phyloP scores from a whole-genome alignment of 2,888 invertebrate species.

The Phymatocera aterrima region DNA sequence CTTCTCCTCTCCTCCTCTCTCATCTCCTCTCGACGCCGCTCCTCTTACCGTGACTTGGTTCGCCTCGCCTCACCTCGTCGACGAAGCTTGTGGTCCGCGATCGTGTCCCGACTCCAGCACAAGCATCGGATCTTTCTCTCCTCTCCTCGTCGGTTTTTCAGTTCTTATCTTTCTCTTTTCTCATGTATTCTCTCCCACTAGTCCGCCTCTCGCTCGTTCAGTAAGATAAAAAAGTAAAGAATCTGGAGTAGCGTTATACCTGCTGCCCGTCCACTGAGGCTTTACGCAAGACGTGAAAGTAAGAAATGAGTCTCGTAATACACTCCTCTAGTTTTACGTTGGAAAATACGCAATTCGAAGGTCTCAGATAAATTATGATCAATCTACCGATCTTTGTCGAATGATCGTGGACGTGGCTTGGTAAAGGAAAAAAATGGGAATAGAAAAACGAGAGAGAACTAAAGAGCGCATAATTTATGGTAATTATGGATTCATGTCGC shows the following conservation, averaged over 20 bases:
- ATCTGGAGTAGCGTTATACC: constrained; percentile 7
- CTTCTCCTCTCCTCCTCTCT: constrained; percentile 47
- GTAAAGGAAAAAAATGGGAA: background rate
- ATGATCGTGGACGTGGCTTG: background rate
- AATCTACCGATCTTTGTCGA: background rate
- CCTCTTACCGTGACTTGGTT: constrained; percentile 36
- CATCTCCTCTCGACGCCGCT: constrained; percentile 27
- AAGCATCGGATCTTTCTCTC: constrained; percentile 50
- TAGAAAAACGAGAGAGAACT: background rate
- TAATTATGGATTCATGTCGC: background rate
- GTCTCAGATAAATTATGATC: background rate
- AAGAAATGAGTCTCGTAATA: background rate
- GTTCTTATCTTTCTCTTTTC: constrained; percentile 48
- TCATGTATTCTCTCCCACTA: constrained; percentile 45
- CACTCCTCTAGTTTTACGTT: background rate
- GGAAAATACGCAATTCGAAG: background rate
- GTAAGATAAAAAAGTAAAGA: constrained; percentile 20
- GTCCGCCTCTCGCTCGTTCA: constrained; percentile 2
- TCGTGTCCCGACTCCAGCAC: constrained; percentile 63
- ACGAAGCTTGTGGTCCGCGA: constrained; percentile 61
- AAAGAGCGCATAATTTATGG: background rate
- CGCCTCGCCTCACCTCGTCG: constrained; percentile 55
- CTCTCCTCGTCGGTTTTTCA: constrained; percentile 48
- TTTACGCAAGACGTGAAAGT: background rate
- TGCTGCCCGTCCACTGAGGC: background rate